Conservation (phyloP, 2,797 vertebrate genomes). For the Capromys pilorides region DNA sequence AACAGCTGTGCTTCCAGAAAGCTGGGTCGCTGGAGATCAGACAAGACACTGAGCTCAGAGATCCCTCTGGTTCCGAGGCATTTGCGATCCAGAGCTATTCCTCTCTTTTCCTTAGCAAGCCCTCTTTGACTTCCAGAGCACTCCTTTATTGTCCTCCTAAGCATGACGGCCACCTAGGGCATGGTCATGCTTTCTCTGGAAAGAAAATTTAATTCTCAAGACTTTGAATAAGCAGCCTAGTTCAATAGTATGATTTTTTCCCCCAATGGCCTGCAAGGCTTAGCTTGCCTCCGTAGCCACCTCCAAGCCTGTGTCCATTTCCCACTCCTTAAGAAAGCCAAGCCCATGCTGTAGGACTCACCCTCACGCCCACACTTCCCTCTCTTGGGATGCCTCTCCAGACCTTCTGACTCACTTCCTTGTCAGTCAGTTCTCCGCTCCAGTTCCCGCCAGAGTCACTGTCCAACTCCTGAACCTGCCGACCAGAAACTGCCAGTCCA, state of each 20-base stretch:
- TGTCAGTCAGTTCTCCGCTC: background rate
- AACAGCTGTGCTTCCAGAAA: background rate
- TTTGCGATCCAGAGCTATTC: background rate
- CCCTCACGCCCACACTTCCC: background rate
- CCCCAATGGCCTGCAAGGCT: background rate
- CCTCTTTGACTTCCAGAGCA: background rate
- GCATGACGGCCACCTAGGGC: background rate
- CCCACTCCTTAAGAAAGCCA: background rate
- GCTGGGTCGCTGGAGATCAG: no score
- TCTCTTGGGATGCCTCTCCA: background rate
- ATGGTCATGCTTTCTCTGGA: background rate
- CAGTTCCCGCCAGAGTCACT: background rate
- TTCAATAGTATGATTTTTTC: background rate
- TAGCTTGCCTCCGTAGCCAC: background rate
- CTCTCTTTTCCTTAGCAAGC: background rate
- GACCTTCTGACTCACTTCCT: background rate
- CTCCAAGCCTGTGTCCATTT: background rate
- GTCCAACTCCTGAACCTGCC: background rate
- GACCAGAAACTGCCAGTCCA: fast-evolving
- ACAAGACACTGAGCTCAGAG: background rate
- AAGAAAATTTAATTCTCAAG: background rate
- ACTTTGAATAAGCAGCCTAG: background rate
- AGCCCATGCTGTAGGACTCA: background rate
- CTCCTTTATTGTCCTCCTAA: background rate
- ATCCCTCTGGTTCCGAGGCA: background rate